These are phyloP conservation scores for Epinotia brunnichana DNA, from an alignment of 2,888 invertebrate species.

Conservation along the genomic window DNA sequence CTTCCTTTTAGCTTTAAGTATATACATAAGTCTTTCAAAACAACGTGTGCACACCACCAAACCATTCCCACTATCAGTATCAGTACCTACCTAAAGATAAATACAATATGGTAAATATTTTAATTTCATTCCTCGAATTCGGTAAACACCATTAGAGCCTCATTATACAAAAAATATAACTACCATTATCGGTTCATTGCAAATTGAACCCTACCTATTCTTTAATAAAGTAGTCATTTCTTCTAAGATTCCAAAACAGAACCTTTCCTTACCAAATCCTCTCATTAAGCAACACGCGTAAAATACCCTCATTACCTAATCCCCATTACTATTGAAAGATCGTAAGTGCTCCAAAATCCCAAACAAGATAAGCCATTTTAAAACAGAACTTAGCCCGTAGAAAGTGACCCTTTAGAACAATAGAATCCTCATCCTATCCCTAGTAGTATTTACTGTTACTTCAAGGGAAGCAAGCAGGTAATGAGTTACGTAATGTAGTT, in stretches of 20 bases:
- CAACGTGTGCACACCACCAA: not conserved
- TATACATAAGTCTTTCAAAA: no score
- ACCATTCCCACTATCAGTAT: no score
- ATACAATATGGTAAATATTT: not conserved
- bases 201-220: not conserved
- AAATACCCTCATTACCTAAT: conserved; percentile 20
- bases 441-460: conserved; percentile 15
- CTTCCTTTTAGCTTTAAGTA: no score
- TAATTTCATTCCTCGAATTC: not conserved
- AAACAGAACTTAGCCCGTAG: not conserved
- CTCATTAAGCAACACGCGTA: conserved; percentile 2
- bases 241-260: not conserved
- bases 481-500: not conserved
- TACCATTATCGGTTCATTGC: not conserved
- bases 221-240: not conserved
- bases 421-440: conserved; percentile 2
- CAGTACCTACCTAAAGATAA: no score
- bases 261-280: not conserved
- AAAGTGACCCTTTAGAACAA: conserved; percentile 13
- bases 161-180: not conserved
- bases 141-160: not conserved
- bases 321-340: not conserved
- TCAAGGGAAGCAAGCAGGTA: conserved; percentile 13
- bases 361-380: not conserved
- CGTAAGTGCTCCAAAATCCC: not conserved